phyloP scores from a whole-genome alignment of 2,888 invertebrate species.

The Chrysolina americana region DNA sequence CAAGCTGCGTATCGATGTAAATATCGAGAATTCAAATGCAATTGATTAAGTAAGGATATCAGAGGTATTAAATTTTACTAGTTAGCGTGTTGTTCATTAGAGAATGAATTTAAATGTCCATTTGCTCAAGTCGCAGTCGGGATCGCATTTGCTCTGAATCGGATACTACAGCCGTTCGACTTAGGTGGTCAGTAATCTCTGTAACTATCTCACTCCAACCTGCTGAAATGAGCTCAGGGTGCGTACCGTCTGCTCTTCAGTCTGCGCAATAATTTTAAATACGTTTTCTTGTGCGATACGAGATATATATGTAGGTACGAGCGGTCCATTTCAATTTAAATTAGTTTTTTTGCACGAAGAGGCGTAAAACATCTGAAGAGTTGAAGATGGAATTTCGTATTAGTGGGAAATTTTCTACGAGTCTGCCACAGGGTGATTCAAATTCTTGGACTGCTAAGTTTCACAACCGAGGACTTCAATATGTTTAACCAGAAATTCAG shows the following conservation, averaged over 20 bases:
- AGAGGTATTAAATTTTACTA: slow-evolving; percentile 49
- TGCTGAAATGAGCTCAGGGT: slow-evolving; percentile 20
- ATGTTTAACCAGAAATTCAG: neutral
- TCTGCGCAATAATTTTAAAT: slow-evolving; percentile 37
- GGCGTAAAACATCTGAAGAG: slow-evolving; percentile 11
- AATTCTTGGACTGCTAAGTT: too few species aligned
- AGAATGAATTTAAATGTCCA: slow-evolving; percentile 52
- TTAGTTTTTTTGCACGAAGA: slow-evolving; percentile 25
- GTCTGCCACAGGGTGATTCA: slow-evolving; percentile 3
- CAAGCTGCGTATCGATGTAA: neutral
- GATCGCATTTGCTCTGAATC: slow-evolving; percentile 42
- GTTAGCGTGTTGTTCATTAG: slow-evolving; percentile 52
- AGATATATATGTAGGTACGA: slow-evolving; percentile 4
- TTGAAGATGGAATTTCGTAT: neutral
- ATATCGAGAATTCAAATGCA: neutral
- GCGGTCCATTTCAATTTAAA: slow-evolving; percentile 22
- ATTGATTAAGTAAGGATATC: slow-evolving; percentile 35
- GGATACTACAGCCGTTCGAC: slow-evolving; percentile 47
- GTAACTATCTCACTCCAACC: slow-evolving; percentile 38
- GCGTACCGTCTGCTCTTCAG: slow-evolving; percentile 32
- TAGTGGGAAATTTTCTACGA: neutral
- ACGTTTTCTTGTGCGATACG: slow-evolving; percentile 30
- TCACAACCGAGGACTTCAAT: too few species aligned
- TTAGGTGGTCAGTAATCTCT: slow-evolving; percentile 53
- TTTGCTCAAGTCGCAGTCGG: slow-evolving; percentile 46